Evolutionary conservation across 2,888 invertebrate species (phyloP), one percentile per base, ranked within the genome.

Genomic region (Drosophila mimetica): DNA sequence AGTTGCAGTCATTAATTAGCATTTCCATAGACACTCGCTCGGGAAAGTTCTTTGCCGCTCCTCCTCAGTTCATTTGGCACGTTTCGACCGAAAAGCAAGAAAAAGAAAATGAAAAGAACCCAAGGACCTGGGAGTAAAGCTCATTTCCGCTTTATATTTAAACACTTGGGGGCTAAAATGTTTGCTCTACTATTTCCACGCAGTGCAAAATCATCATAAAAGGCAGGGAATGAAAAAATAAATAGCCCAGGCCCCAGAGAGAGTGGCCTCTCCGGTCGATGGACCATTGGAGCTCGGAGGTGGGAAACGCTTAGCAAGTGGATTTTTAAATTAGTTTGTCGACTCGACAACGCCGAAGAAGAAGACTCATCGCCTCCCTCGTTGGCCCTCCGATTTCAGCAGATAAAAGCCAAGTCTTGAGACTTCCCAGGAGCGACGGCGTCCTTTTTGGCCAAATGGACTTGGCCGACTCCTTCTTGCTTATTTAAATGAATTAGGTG

Each of bases 401-500:
- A 70, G 75, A 74, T 74, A 74, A 74, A 74, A 70, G 70, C 55
- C 55, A 59, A 74, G 44, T 44, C 57, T 47, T 16, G 25, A 34
- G 44, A 44, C 61, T 60, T 32, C 11, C 46, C 34, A 36, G 32
- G 39, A 30, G 20, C 53, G 63, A 16, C 44, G 51, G 39, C 41
- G 66, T 75, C 70, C 57, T 42, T 74, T 75, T 71, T 65, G 51
- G 65, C 63, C 82, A 77, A 80, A 86, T 76, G 78, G 78, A 72
- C 53, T 65, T 37, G 28, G 20, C 0, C 64, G 73, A 73, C 82
- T 59, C 30, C 18, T 79, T 66, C 66, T 80, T 75, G 89, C 86
- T 89, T 89, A 85, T 86, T 86, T 86, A 87, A 86, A 86, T 86
- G 89, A 89, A 86, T 86, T 87, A 86, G 89, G 89, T 87, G 89